These are phyloP conservation scores for Catamblyrhynchus diadema DNA, from an alignment of 2,797 vertebrate species.

Conservation along the genomic window DNA sequence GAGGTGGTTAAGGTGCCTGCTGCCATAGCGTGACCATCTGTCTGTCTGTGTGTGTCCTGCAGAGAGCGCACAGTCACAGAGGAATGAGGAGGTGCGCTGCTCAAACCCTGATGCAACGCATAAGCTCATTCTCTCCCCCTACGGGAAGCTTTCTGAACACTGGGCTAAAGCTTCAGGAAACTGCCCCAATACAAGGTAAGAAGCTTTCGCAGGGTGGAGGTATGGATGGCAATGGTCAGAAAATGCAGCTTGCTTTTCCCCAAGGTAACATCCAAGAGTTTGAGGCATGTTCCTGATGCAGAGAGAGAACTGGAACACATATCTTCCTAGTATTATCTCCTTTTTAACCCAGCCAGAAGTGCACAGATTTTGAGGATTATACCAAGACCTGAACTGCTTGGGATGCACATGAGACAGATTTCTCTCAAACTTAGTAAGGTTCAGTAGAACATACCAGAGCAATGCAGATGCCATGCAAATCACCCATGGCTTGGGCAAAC, in stretches of 20 bases:
- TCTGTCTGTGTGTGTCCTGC: neutral
- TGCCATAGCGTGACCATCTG: rapidly evolving
- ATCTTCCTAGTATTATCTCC: neutral
- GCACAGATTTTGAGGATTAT: neutral
- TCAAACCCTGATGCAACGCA: conserved; percentile 68
- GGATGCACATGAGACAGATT: neutral
- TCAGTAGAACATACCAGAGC: neutral
- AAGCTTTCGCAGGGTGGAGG: neutral
- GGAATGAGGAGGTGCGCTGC: conserved; percentile 34
- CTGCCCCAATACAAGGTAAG: conserved; percentile 26
- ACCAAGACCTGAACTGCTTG: neutral
- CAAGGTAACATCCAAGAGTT: neutral
- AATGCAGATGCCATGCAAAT: neutral
- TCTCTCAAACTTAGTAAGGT: neutral
- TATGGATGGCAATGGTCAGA: neutral
- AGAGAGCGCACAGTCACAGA: conserved; percentile 34
- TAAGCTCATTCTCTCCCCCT: conserved; percentile 47
- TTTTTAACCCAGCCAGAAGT: neutral
- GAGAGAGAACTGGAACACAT: neutral
- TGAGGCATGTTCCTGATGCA: neutral
- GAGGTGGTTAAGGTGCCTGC: neutral
- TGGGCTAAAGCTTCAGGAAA: neutral
- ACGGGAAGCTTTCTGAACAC: conserved; percentile 31
- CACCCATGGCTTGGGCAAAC: neutral
- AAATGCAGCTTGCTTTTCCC: neutral